Base-by-base conservation (phyloP, 2,797 vertebrate species). In the Lates japonicus region DNA sequence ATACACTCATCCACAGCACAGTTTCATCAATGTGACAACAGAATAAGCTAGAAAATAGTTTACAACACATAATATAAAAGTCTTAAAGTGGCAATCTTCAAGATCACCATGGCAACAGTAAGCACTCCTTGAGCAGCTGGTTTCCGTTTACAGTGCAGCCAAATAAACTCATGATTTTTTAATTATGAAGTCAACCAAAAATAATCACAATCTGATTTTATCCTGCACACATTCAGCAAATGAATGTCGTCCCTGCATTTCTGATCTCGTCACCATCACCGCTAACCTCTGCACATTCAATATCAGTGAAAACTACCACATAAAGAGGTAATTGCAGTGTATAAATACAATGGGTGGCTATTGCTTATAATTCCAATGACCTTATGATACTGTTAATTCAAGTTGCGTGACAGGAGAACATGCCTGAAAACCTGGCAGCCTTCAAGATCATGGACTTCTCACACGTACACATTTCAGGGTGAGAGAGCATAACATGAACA, bases 401-500 rank as follows among this genome's bases (percentile, higher is more conserved):
- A 10, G 62, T 52, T 57, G 62, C 35, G 54, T 88, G 71, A 81
- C 70, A 76, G 69, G 62, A 29, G 13, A 10, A 29, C 25, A 29
- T 4, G 16, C 42, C 41, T 63, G 41, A 54, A 16, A 63, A 22
- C 8, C 9, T 6, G 1, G 22, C 42, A 41, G 65, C 33, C 42
- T 73, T 73, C 42, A 59, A 67, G 77, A 25, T 20, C 14, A 51
- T 65, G 33, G 70, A 29, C 69, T 64, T 51, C 39, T 52, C 9
- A 5, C 44, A 1, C 2, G 49, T 2, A 2, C 73, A 29, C 17
- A 11, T n/a, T 64, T 10, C 2, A 20, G 72, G 68, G 3, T 62
- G 51, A 81, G 72, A 33, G 69, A 69, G 52, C 71, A 6, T 58
- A 57, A 19, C 63, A 54, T 60, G 63, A 78, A 74, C 70, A 76